These are phyloP conservation scores for Orchestia grillus DNA, from an alignment of 1,140 invertebrate genomes.

Conservation along the genomic window DNA sequence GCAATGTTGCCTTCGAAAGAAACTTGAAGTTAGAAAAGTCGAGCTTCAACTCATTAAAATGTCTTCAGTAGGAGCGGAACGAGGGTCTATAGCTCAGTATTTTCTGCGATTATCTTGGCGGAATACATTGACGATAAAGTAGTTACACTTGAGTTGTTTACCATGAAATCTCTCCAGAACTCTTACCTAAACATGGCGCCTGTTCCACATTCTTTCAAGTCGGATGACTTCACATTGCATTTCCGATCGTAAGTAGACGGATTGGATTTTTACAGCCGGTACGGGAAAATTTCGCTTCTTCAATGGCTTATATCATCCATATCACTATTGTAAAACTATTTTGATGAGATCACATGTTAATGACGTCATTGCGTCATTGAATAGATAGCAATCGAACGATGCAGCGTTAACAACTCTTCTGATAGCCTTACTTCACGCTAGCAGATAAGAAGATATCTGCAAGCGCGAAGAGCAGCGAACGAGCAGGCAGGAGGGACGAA, in stretches of 20 bases:
- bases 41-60: neutral
- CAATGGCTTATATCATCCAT: neutral
- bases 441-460: neutral
- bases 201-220: no score
- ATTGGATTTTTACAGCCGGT: neutral
- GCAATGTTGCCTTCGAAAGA: neutral
- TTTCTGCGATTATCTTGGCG: neutral
- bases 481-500: neutral
- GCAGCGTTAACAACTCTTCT: neutral
- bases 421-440: neutral
- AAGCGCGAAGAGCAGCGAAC: neutral
- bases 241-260: neutral
- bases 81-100: neutral
- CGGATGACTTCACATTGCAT: neutral
- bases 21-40: neutral
- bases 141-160: neutral
- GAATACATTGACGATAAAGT: neutral
- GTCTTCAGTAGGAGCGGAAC: neutral
- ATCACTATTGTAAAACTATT: neutral
- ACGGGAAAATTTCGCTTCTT: neutral
- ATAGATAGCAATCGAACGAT: neutral
- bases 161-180: neutral
- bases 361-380: neutral
- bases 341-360: neutral
- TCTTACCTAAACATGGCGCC: no score